These are phyloP conservation scores for Megamerina dolium DNA, from an alignment of 2,888 invertebrate species.

Conservation along the genomic window DNA sequence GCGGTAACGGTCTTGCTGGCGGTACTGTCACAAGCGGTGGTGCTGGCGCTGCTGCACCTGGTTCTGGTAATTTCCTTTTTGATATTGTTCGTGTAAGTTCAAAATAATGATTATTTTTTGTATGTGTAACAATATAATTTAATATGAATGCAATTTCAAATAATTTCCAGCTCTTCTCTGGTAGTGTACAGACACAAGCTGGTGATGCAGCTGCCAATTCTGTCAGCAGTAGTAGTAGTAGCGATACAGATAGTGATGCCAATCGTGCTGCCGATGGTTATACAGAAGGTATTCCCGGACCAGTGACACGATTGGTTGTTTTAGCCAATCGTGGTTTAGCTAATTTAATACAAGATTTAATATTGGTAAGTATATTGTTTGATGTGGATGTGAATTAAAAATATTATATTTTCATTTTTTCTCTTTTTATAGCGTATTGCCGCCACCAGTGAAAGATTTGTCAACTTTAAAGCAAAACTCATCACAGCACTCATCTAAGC, in stretches of 20 bases:
- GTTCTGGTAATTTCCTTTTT: slow-evolving; percentile 83
- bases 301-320: slow-evolving; percentile 78
- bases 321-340: slow-evolving; percentile 82
- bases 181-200: slow-evolving; percentile 62
- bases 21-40: slow-evolving; percentile 31
- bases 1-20: slow-evolving; percentile 48
- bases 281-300: slow-evolving; percentile 80
- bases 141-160: neutral
- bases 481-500: slow-evolving; percentile 81
- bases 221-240: slow-evolving; percentile 47
- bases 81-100: slow-evolving; percentile 80
- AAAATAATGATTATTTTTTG: neutral
- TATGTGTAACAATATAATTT: no score
- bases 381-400: neutral
- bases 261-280: slow-evolving; percentile 58
- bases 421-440: slow-evolving; percentile 62
- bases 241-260: slow-evolving; percentile 53
- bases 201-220: slow-evolving; percentile 53
- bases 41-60: slow-evolving; percentile 53
- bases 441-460: slow-evolving; percentile 84
- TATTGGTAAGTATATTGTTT: slow-evolving; percentile 59
- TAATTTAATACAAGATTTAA: slow-evolving; percentile 81
- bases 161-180: slow-evolving; percentile 66
- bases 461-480: slow-evolving; percentile 88
- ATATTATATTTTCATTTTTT: neutral